These are phyloP conservation scores for Oscheius sp. DNA, from an alignment of 2,888 invertebrate species.

Conservation along the genomic window DNA sequence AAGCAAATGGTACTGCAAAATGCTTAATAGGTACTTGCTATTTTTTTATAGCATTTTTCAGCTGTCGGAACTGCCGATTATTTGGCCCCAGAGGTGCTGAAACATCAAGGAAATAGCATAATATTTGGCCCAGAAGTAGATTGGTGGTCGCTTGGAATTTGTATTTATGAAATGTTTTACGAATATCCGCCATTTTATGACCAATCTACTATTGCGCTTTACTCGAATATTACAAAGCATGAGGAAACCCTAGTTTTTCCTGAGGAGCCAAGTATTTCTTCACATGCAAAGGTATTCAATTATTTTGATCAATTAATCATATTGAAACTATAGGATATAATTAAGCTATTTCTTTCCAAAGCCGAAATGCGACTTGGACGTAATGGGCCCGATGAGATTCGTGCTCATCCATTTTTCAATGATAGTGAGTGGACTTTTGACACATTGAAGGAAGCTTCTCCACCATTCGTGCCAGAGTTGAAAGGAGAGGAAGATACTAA, in stretches of 20 bases:
- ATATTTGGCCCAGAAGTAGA: slow-evolving; percentile 91
- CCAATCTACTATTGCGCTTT: slow-evolving; percentile 95
- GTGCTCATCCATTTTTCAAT: slow-evolving; percentile 89
- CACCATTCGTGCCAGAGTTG: slow-evolving; percentile 95
- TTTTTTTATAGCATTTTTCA: too few species aligned
- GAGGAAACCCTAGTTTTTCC: slow-evolving; percentile 94
- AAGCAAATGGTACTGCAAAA: slow-evolving; percentile 71
- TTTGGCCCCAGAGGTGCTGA: slow-evolving; percentile 96
- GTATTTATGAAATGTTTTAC: slow-evolving; percentile 97
- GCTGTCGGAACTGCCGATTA: slow-evolving; percentile 99
- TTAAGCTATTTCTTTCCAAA: slow-evolving; percentile 91
- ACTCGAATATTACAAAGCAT: slow-evolving; percentile 99
- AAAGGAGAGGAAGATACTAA: slow-evolving; percentile 95
- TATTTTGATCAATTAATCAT: not conserved
- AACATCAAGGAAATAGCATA: slow-evolving; percentile 92
- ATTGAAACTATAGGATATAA: slow-evolving; percentile 76
- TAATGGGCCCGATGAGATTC: slow-evolving; percentile 92
- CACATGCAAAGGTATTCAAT: slow-evolving; percentile 73
- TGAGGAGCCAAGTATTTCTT: slow-evolving; percentile 87
- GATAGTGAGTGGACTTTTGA: slow-evolving; percentile 98
- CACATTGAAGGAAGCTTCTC: slow-evolving; percentile 85
- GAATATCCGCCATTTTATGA: slow-evolving; percentile 97
- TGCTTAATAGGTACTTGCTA: too few species aligned
- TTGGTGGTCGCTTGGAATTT: slow-evolving; percentile 89
- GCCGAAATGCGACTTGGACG: slow-evolving; percentile 78